Percentiles rank a stretch among this genome's conserved stretches.
Conservation (phyloP, 2,797 vertebrate genomes). For the Diceros bicornis region DNA sequence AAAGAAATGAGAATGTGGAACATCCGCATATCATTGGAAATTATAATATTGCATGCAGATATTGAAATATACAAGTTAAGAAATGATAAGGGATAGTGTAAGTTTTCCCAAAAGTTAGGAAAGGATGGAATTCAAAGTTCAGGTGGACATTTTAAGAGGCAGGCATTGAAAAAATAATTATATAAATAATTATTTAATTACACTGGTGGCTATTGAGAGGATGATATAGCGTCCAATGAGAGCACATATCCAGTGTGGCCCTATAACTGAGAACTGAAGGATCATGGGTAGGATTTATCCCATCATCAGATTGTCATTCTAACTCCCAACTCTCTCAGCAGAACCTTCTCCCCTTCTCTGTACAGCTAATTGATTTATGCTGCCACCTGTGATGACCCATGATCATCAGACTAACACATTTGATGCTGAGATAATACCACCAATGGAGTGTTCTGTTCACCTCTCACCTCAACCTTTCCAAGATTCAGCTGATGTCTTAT, state of each 20-base stretch:
- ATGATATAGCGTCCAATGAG: neutral
- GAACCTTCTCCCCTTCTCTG: neutral
- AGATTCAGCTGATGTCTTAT: neutral
- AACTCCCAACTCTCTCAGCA: neutral
- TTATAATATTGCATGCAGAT: neutral
- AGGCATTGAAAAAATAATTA: neutral
- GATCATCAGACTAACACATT: neutral
- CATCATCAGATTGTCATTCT: neutral
- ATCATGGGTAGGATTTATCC: neutral
- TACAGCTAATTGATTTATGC: neutral
- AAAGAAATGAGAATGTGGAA: too few species aligned
- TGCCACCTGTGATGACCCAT: neutral
- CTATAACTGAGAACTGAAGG: neutral
- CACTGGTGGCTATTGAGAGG: neutral
- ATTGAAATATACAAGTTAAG: too few species aligned
- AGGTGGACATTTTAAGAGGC: too few species aligned
- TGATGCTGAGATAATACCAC: neutral
- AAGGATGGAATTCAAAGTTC: too few species aligned
- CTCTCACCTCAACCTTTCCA: neutral
- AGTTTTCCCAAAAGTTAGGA: too few species aligned
- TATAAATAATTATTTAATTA: too few species aligned
- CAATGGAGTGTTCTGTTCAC: too few species aligned
- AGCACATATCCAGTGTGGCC: neutral
- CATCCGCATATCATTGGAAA: too few species aligned
- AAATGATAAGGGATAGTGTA: too few species aligned